These are phyloP conservation scores for Hyaena hyaena DNA, from an alignment of 2,113 vertebrate species.

Conservation along the genomic window DNA sequence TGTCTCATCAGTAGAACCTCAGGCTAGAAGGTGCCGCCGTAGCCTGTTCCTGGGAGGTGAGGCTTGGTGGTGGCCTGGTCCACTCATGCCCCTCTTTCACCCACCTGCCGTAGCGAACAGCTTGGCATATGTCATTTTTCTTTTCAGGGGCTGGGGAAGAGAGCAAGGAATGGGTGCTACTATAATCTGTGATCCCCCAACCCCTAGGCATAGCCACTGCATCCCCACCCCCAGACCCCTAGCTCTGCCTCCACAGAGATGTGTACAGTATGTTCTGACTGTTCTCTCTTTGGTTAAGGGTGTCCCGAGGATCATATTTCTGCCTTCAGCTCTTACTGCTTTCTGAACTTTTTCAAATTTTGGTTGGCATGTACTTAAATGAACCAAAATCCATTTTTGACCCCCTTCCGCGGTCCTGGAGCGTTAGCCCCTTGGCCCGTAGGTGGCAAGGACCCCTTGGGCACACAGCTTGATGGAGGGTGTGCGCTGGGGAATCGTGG, in stretches of 20 bases:
- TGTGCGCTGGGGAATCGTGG: background rate
- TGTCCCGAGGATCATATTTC: background rate
- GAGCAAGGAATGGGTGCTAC: background rate
- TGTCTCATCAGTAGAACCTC: background rate
- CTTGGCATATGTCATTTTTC: background rate
- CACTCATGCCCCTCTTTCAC: background rate
- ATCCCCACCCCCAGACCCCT: accelerated
- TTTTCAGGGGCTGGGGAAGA: background rate
- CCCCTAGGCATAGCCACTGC: background rate
- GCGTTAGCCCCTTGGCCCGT: accelerated
- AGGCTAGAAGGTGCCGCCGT: background rate
- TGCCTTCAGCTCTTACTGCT: background rate
- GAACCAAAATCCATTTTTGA: background rate
- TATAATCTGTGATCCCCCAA: background rate
- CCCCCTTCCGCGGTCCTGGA: background rate
- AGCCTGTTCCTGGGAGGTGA: background rate
- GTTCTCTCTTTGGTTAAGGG: too few species aligned
- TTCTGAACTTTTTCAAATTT: background rate
- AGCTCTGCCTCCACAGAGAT: background rate
- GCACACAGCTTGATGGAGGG: background rate
- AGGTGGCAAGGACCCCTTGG: background rate
- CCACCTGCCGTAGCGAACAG: background rate
- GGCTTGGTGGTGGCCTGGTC: background rate
- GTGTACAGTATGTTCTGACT: background rate
- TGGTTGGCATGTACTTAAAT: background rate